Evolutionary conservation across 2,113 vertebrate genomes (phyloP), one percentile per base, ranked within the genome.

Genomic region (Oreochromis aureus): DNA sequence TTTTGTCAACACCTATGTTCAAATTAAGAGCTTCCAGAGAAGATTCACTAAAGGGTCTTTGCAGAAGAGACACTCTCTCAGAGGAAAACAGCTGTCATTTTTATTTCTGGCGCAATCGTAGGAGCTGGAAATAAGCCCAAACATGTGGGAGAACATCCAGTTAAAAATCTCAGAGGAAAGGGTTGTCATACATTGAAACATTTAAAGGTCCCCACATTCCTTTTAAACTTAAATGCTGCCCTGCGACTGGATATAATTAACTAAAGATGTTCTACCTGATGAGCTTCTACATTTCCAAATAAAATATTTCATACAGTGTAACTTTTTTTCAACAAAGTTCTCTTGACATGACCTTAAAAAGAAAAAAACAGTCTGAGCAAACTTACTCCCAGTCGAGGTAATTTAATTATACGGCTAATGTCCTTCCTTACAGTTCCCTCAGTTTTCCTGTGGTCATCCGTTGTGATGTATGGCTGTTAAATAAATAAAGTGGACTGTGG

Each of bases 11-110:
- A 90, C 78, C 59, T 89, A 44, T 78, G 36, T 22, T 82, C 10
- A 54, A 79, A 80, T 41, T 48, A 80, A 88, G 44, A 61, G 44
- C 27, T 71, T 54, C 34, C 36, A 82, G 46, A 88, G 73, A 89
- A 59, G 61, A 90, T 24, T 80, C 79, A 30, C 15, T 83, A 53
- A 82, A 63, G 89, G 86, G 30, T 86, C 83, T 91, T 78, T 71
- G 59, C 53, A 85, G 86, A 91, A 80, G 83, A 89, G 82, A 71
- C 24, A 46, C 54, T 41, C 61, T 90, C 89, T 89, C 89, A 19
- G 63, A 89, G 89, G 88, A 90, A 94, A 95, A 94, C 94, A 95
- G 93, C 92, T 94, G 94, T 92, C 87, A 90, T 87, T 93, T 95
- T 93, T 84, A 92, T 94, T 92, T 91, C 86, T 91, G 90, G 94